Conservation (phyloP, 1,140 invertebrate genomes). For the Cardiocondyla obscurior region DNA sequence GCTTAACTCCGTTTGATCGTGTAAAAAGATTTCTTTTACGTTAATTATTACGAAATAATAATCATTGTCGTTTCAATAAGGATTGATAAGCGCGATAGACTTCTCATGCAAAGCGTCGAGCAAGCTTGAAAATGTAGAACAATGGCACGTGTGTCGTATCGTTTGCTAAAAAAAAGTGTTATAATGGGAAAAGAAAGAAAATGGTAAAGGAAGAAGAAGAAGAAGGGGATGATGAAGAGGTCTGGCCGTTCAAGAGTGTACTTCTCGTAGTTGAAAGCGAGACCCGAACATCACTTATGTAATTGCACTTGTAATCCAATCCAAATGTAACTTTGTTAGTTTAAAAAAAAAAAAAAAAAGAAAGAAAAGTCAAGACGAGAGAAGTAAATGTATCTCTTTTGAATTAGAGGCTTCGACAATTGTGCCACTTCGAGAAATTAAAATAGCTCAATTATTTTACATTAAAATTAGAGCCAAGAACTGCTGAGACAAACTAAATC, state of each 20-base stretch:
- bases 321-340: conserved; percentile 60
- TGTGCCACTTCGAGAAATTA: neutral
- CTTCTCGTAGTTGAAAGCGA: conserved; percentile 54
- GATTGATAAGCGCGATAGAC: too few species aligned
- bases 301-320: conserved; percentile 67
- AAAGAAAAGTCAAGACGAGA: conserved; percentile 48
- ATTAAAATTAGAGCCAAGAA: too few species aligned
- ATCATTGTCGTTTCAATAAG: too few species aligned
- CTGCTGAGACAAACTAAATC: too few species aligned
- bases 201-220: neutral
- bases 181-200: neutral
- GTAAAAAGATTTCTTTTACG: neutral
- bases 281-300: conserved; percentile 60
- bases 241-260: conserved; percentile 46
- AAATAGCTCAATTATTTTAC: too few species aligned
- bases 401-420: neutral
- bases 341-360: too few species aligned
- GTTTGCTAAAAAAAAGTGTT: conserved; percentile 13
- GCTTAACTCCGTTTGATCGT: neutral
- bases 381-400: neutral
- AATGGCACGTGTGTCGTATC: conserved; percentile 64
- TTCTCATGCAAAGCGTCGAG: neutral
- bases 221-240: conserved; percentile 21
- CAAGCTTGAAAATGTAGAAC: conserved; percentile 28
- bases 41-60: neutral